phyloP scores from a whole-genome alignment of 2,797 vertebrate species.

The Darevskia mixta region DNA sequence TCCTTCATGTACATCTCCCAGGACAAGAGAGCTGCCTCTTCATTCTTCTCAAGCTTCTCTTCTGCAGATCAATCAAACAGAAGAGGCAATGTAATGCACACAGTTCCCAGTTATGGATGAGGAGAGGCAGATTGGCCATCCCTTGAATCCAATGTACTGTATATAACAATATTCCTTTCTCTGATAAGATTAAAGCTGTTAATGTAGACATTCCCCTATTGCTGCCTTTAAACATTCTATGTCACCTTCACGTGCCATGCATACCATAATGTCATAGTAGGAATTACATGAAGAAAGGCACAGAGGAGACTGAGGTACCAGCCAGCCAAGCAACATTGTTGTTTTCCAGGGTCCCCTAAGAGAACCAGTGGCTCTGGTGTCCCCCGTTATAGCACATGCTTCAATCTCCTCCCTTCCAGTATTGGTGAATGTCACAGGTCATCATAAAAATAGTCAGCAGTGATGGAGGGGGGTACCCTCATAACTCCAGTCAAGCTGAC shows the following conservation, averaged over 20 bases:
- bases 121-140: background rate
- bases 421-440: background rate
- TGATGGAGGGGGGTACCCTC: too few relatives aligned
- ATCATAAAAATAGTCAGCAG: background rate
- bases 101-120: background rate
- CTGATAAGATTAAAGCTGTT: too few relatives aligned
- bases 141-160: background rate
- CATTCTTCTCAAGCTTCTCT: constrained; percentile 80
- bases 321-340: background rate
- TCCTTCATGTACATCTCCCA: constrained; percentile 95
- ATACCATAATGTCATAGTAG: background rate
- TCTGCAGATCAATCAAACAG: constrained; percentile 73
- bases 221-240: background rate
- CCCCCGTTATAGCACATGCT: background rate
- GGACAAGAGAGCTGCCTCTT: constrained; percentile 89
- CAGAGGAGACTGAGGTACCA: background rate
- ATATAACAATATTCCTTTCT: background rate
- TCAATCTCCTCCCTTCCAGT: background rate
- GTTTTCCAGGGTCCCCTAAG: background rate
- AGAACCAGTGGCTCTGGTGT: background rate
- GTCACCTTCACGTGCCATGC: background rate
- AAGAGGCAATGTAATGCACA: background rate
- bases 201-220: too few relatives aligned
- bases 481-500: background rate
- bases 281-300: background rate